Conservation (phyloP, 2,888 invertebrate genomes). For the Heteromurus nitidus region DNA sequence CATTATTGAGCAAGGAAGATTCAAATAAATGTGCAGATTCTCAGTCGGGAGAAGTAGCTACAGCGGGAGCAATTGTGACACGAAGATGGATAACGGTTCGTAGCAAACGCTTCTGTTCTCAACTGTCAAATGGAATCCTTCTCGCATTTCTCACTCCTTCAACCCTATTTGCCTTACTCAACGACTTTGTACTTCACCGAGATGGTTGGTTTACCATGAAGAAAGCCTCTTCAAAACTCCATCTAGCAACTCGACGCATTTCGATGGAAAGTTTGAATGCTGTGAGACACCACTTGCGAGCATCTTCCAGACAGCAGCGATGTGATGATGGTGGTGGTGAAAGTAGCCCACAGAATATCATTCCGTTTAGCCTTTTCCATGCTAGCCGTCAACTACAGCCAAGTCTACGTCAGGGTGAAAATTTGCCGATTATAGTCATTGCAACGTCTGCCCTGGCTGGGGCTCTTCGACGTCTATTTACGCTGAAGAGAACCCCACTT, state of each 20-base stretch:
- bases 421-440: constrained; percentile 12
- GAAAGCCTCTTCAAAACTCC: constrained; percentile 1
- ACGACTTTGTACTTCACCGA: constrained; percentile 12
- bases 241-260: constrained; percentile 3
- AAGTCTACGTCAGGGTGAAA: neutral
- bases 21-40: neutral
- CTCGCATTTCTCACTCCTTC: constrained; percentile 18
- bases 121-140: constrained; percentile 13
- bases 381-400: too few species aligned
- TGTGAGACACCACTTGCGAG: constrained; percentile 8
- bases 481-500: neutral
- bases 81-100: too few species aligned
- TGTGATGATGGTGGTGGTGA: too few species aligned
- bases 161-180: neutral
- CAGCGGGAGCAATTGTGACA: too few species aligned
- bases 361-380: too few species aligned
- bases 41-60: neutral
- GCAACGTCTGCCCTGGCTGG: constrained; percentile 23
- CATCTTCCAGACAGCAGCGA: too few species aligned
- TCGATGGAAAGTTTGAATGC: constrained; percentile 18
- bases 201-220: constrained; percentile 9
- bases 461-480: constrained; percentile 3
- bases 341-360: neutral
- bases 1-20: neutral
- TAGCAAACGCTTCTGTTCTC: neutral